These are phyloP conservation scores for Pasiphila rectangulata DNA, from an alignment of 2,888 invertebrate genomes.

Conservation along the genomic window DNA sequence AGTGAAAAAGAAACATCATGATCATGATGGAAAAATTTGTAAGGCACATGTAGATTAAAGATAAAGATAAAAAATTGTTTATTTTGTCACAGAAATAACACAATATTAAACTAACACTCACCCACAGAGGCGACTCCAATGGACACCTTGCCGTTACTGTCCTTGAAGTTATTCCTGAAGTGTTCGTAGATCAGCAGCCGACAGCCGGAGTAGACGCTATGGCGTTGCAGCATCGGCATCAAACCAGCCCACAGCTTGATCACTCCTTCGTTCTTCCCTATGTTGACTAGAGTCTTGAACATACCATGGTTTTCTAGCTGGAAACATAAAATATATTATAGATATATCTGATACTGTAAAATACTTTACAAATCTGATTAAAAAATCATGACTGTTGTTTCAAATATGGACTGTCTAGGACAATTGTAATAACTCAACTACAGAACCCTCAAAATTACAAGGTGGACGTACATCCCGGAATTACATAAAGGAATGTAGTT, in stretches of 20 bases:
- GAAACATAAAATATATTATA: constrained; percentile 1
- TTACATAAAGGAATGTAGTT: no score
- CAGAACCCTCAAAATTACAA: no score
- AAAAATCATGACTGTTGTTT: no score
- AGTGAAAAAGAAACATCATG: not conserved
- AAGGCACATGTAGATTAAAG: no score
- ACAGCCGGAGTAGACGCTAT: constrained; percentile 91
- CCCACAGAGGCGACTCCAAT: constrained; percentile 84
- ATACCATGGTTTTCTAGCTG: constrained; percentile 88
- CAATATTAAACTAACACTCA: constrained; percentile 51
- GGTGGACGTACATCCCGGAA: no score
- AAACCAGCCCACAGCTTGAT: constrained; percentile 93
- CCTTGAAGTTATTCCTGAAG: constrained; percentile 86
- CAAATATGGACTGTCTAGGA: no score
- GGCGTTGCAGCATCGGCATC: constrained; percentile 92
- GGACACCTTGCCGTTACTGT: constrained; percentile 84
- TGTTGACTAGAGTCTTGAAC: constrained; percentile 89
- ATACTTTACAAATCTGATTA: no score
- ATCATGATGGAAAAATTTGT: not conserved
- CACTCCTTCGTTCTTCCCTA: constrained; percentile 91
- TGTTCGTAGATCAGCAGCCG: constrained; percentile 93
- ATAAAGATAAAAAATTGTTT: no score
- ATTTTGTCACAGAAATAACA: no score
- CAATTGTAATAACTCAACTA: no score
- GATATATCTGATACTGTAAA: no score